Percentiles rank a stretch among this genome's conserved stretches.
Evolutionary conservation across 2,888 invertebrate species (phyloP).

Genomic region (Macrostomum cliftonense): DNA sequence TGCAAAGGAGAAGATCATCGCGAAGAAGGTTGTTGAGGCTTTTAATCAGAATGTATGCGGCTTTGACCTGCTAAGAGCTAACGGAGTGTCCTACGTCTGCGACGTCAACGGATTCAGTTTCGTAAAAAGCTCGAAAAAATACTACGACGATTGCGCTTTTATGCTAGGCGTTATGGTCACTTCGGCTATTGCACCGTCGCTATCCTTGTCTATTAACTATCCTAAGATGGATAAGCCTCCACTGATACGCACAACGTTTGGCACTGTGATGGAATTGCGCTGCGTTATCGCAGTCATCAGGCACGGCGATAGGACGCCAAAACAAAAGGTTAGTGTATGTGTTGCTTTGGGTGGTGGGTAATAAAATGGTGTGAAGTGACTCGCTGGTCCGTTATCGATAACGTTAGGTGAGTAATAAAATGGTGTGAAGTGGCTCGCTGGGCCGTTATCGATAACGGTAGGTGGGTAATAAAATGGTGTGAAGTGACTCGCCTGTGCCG

Average conservation of each 20-base stretch:
- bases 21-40: constrained; percentile 69
- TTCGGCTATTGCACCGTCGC: constrained; percentile 2
- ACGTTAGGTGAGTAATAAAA: too few species aligned
- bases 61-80: constrained; percentile 84
- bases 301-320: constrained; percentile 94
- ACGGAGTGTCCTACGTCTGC: constrained; percentile 94
- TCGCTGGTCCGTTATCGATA: too few species aligned
- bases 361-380: too few species aligned
- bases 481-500: too few species aligned
- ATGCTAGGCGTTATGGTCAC: constrained; percentile 43
- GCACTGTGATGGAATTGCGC: constrained; percentile 78
- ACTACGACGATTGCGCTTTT: constrained; percentile 97
- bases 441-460: too few species aligned
- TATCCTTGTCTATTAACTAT: not conserved
- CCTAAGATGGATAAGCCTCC: constrained; percentile 52
- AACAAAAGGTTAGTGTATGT: constrained; percentile 53
- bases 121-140: constrained; percentile 96
- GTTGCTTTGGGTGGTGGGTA: too few species aligned
- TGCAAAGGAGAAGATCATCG: constrained; percentile 89
- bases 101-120: constrained; percentile 99
- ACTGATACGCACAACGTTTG: constrained; percentile 92
- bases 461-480: too few species aligned
- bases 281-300: constrained; percentile 92
- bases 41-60: constrained; percentile 86
- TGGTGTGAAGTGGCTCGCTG: too few species aligned